Evolutionary conservation across 2,888 invertebrate species (phyloP).

Genomic region (Dryomyza anilis): DNA sequence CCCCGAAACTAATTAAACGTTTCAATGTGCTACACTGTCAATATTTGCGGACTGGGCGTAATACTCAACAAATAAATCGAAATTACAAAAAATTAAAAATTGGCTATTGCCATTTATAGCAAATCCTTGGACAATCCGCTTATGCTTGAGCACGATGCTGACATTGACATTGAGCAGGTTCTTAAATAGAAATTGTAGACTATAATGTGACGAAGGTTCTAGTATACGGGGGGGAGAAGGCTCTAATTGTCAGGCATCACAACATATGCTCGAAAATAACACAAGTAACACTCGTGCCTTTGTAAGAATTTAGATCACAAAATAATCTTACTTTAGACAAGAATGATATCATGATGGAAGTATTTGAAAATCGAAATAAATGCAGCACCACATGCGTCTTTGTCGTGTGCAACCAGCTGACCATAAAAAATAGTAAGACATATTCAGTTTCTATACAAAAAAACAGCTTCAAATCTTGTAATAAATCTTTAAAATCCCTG

Average conservation of each 20-base stretch:
- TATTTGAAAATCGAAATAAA: no score
- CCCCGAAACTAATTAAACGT: no score
- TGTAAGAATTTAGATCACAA: neutral
- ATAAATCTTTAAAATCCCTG: slow-evolving; percentile 32
- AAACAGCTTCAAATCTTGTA: slow-evolving; percentile 16
- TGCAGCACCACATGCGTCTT: slow-evolving; percentile 5
- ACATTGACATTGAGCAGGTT: no score
- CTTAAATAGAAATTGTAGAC: no score
- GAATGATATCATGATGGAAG: no score
- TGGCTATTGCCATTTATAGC: neutral
- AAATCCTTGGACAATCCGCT: slow-evolving; percentile 27
- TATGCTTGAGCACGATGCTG: no score
- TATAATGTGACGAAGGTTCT: no score
- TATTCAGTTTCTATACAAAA: neutral
- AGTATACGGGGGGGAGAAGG: no score
- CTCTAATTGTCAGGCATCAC: neutral
- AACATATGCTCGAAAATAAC: slow-evolving; percentile 26
- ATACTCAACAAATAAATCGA: neutral
- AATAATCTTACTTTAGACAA: no score
- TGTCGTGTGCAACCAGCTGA: slow-evolving; percentile 25
- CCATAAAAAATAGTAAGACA: slow-evolving; percentile 15
- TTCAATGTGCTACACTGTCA: no score
- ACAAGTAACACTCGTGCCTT: slow-evolving; percentile 8
- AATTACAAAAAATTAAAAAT: neutral
- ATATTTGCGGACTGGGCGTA: neutral